Evolutionary conservation across 2,888 invertebrate species (phyloP).

Genomic region (Ischnura elegans): DNA sequence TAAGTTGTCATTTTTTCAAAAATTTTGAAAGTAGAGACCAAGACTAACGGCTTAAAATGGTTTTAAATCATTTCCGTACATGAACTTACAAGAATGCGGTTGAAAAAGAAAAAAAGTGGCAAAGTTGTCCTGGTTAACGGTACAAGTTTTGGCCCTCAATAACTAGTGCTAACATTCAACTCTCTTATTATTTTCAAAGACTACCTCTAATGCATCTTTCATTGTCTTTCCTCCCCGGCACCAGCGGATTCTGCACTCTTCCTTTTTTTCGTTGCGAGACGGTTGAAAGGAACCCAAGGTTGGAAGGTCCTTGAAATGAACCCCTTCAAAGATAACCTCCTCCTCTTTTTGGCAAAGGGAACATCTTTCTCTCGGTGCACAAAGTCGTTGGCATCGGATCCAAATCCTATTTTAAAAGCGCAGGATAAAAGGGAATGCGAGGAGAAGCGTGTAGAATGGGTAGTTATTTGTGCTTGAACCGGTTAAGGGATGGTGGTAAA

Average conservation of each 20-base stretch:
- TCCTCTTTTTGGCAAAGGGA: not conserved
- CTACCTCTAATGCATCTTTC: no score
- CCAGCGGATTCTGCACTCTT: not conserved
- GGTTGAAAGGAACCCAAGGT: slow-evolving; percentile 18
- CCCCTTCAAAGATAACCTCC: not conserved
- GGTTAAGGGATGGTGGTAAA: not conserved
- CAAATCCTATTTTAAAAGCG: slow-evolving; percentile 11
- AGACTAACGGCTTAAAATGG: no score
- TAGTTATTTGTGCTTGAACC: not conserved
- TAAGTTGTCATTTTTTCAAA: no score
- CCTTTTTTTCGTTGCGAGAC: slow-evolving; percentile 32
- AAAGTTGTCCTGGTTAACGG: no score
- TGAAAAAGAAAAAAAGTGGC: no score
- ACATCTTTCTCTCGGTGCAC: slow-evolving; percentile 22
- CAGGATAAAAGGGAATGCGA: slow-evolving; percentile 16
- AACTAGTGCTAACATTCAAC: no score
- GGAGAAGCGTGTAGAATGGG: not conserved
- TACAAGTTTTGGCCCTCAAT: no score
- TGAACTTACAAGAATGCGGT: no score
- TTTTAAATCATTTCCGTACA: no score
- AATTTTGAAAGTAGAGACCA: no score
- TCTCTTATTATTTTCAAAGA: no score
- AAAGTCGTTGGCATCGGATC: slow-evolving; percentile 24
- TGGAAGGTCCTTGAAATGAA: not conserved
- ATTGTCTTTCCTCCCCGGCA: slow-evolving; percentile 37